Evolutionary conservation across 2,797 vertebrate species (phyloP), one percentile per base, ranked within the genome.

Genomic region (Brachymystax lenok): DNA sequence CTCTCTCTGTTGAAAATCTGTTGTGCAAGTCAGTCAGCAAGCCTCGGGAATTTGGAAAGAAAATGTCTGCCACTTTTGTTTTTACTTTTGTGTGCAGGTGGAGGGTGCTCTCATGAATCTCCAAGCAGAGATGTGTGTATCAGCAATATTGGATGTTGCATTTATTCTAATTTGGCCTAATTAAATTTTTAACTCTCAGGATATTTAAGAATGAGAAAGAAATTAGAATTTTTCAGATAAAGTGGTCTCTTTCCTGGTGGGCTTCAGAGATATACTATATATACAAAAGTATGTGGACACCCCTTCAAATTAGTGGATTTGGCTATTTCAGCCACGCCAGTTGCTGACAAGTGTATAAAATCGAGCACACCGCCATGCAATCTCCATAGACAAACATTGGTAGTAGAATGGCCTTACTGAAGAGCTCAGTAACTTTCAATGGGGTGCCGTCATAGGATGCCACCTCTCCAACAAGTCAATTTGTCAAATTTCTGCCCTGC

Each of bases 181-280:
- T 85, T 86, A 82, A 85, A 76, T 21, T 88, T 88, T 85, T 88
- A 46, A 46, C 40, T 92, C 92, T 93, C 92, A 93, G 92, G 92
- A 93, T 85, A 88, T 88, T 83, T 82, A 77, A 80, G 82, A 82
- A 73, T 82, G 71, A 82, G 54, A 77, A 80, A 86, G 83, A 77
- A 71, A 73, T 12, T 0, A 12, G 8, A 46, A 46, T 12, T 46
- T 46, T 12, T 12, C 12, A 12, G 40, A 77, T 27, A 30, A 12
- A 82, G 67, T 77, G 77, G 79, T 88, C 79, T 82, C 33, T 69
- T 63, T 50, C 50, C 79, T 77, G 75, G 81, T 92, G 80, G 85
- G 89, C 81, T 85, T 86, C 79, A 80, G 80, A 86, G 80, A 92
- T 88, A 12, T 10, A 46, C 40, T 46, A 46, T 46, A 12, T 46